Percentiles rank a stretch among this genome's conserved stretches.
phyloP scores from a whole-genome alignment of 2,797 vertebrate genomes.

The Pangasius larnaudii region DNA sequence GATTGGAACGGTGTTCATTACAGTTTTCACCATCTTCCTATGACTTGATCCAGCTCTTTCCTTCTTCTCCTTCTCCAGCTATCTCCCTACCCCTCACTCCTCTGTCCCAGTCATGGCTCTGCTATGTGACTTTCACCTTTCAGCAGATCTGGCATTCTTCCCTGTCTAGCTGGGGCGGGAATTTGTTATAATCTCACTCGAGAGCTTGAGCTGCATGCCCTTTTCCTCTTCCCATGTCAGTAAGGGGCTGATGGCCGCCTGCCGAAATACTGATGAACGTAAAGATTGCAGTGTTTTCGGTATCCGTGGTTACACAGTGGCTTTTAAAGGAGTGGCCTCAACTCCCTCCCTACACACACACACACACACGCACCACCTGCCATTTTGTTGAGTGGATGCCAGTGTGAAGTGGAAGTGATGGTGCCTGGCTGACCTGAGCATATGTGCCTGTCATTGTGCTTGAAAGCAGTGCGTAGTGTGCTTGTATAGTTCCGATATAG shows the following conservation, averaged over 20 bases:
- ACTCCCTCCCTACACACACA: slow-evolving; percentile 6
- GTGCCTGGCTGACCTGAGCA: slow-evolving; percentile 48
- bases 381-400: slow-evolving; percentile 73
- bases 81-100: slow-evolving; percentile 19
- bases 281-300: slow-evolving; percentile 75
- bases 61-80: slow-evolving; percentile 23
- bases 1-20: not conserved
- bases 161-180: slow-evolving; percentile 53
- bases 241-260: slow-evolving; percentile 44
- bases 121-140: slow-evolving; percentile 75
- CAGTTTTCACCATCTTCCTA: not conserved
- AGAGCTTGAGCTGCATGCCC: slow-evolving; percentile 71
- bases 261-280: slow-evolving; percentile 64
- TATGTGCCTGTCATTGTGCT: slow-evolving; percentile 26
- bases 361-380: slow-evolving; percentile 46
- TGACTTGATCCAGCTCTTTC: not conserved
- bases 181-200: slow-evolving; percentile 75
- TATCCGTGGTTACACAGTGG: slow-evolving; percentile 78
- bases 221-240: slow-evolving; percentile 57
- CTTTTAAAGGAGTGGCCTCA: slow-evolving; percentile 63
- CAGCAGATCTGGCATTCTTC: slow-evolving; percentile 75
- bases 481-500: not conserved
- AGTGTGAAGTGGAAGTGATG: slow-evolving; percentile 77
- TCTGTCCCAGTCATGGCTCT: slow-evolving; percentile 46
- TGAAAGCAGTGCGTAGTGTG: slow-evolving; percentile 1